phyloP scores from a whole-genome alignment of 2,888 invertebrate genomes.

The Calameuta idolon region DNA sequence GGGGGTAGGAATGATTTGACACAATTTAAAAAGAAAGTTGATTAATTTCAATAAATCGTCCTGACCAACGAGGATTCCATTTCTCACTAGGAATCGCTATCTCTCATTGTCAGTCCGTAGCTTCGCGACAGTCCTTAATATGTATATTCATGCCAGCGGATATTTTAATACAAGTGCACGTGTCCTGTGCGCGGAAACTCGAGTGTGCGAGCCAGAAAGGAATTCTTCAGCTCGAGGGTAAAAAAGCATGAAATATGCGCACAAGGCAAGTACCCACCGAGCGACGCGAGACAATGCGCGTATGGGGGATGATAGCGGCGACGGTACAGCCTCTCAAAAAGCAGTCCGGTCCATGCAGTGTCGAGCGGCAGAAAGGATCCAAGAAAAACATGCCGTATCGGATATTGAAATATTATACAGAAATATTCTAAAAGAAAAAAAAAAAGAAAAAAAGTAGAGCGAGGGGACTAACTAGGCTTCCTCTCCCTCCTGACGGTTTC shows the following conservation, averaged over 20 bases:
- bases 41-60: neutral
- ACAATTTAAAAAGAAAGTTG: neutral
- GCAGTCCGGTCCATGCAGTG: neutral
- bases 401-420: slow-evolving; percentile 3
- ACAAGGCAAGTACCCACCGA: neutral
- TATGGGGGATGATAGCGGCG: neutral
- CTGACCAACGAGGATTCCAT: neutral
- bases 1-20: too few species aligned
- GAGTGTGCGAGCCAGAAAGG: neutral
- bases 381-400: neutral
- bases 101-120: neutral
- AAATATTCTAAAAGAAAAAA: neutral
- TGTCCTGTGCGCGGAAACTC: neutral
- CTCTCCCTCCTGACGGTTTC: neutral
- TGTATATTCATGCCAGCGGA: neutral
- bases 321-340: neutral
- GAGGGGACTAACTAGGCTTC: neutral
- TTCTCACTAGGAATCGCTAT: neutral
- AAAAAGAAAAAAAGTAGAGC: neutral
- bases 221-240: neutral
- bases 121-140: neutral
- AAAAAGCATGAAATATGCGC: slow-evolving; percentile 5
- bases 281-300: slow-evolving; percentile 1
- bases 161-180: neutral
- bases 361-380: neutral